A percentile compares a stretch with the other conserved stretches of the same genome.
Evolutionary conservation across 1,140 invertebrate genomes (phyloP).

Genomic region (Temnothorax nylanderi): DNA sequence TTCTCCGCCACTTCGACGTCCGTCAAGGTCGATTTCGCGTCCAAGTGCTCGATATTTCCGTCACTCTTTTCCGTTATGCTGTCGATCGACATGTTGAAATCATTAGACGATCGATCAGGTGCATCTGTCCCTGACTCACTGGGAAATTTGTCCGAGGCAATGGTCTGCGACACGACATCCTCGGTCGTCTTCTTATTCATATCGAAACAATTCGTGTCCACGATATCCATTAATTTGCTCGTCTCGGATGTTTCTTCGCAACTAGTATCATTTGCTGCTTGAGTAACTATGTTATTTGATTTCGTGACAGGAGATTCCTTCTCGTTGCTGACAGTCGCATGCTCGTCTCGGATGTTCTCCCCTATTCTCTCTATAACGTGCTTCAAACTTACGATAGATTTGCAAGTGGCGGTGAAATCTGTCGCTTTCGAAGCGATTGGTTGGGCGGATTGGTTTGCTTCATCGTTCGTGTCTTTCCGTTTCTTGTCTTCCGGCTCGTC

Average conservation of each 20-base stretch:
- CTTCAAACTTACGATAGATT: slow-evolving; percentile 80
- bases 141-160: background rate
- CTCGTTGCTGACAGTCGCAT: background rate
- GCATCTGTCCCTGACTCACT: background rate
- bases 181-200: slow-evolving; percentile 30
- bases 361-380: slow-evolving; percentile 80
- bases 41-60: background rate
- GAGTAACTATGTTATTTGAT: slow-evolving; percentile 1
- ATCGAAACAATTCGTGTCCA: slow-evolving; percentile 28
- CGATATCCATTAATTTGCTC: background rate
- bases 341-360: slow-evolving; percentile 68
- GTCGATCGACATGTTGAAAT: slow-evolving; percentile 58
- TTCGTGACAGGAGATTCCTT: slow-evolving; percentile 34
- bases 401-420: slow-evolving; percentile 76
- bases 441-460: slow-evolving; percentile 7
- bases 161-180: background rate
- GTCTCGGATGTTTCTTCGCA: slow-evolving; percentile 21
- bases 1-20: slow-evolving; percentile 67
- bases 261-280: background rate
- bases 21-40: slow-evolving; percentile 52
- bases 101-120: slow-evolving; percentile 21
- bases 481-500: slow-evolving; percentile 67
- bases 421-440: slow-evolving; percentile 55
- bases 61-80: slow-evolving; percentile 39
- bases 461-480: slow-evolving; percentile 55